A percentile compares a stretch with the other conserved stretches of the same genome.
Evolutionary conservation across 2,113 vertebrate species (phyloP).

Genomic region (Porphyrio hochstetteri): DNA sequence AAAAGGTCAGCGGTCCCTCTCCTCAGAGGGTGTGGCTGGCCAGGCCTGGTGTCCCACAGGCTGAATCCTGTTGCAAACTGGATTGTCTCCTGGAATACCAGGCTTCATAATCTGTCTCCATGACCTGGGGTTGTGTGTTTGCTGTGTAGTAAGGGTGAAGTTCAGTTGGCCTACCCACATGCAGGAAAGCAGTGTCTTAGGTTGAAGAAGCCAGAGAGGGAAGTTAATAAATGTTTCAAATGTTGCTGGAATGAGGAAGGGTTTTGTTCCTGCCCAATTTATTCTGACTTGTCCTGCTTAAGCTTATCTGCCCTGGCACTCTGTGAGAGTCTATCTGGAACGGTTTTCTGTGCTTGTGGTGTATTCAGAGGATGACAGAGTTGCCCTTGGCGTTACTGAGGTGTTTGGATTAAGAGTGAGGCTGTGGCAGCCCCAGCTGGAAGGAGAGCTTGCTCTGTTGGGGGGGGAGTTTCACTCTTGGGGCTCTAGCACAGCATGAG

Average conservation of each 20-base stretch:
- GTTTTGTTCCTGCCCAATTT: not conserved
- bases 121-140: not conserved
- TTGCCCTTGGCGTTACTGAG: fast-evolving
- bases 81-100: not conserved
- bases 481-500: not conserved
- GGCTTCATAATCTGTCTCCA: fast-evolving
- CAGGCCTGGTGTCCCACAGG: not conserved
- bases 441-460: fast-evolving
- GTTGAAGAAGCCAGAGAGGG: not conserved
- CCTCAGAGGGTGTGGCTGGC: not conserved
- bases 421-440: not conserved
- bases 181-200: not conserved
- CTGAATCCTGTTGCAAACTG: not conserved
- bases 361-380: not conserved
- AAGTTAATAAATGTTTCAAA: not conserved
- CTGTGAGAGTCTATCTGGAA: not conserved
- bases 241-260: not conserved
- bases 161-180: not conserved
- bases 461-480: fast-evolving
- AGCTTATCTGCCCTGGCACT: not conserved
- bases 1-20: not conserved
- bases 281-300: not conserved
- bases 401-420: not conserved
- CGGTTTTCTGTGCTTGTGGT: not conserved
- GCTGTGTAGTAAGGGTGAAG: not conserved